These are phyloP conservation scores for Brienomyrus brachyistius DNA, from an alignment of 2,113 vertebrate genomes.

Conservation along the genomic window DNA sequence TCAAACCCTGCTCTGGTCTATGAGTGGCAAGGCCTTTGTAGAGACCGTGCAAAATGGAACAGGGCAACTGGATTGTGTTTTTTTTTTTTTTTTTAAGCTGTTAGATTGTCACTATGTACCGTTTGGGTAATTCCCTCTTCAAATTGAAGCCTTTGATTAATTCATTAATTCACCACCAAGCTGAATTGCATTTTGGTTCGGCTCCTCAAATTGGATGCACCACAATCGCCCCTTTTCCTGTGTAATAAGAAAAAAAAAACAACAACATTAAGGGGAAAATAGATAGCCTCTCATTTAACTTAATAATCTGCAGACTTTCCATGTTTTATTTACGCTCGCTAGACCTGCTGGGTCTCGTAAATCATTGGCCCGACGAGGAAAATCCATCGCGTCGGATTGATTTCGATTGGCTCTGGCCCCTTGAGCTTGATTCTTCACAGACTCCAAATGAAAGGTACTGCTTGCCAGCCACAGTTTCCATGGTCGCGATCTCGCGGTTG, in stretches of 20 bases:
- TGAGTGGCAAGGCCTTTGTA: conserved; percentile 43
- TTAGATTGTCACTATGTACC: conserved; percentile 51
- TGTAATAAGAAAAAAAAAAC: conserved; percentile 43
- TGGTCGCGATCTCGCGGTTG: neutral
- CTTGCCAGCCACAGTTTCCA: conserved; percentile 46
- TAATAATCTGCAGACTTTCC: conserved; percentile 57
- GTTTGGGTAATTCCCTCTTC: conserved; percentile 34
- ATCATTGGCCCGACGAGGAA: conserved; percentile 52
- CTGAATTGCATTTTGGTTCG: conserved; percentile 50
- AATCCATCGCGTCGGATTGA: conserved; percentile 51
- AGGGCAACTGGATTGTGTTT: conserved; percentile 56
- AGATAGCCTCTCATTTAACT: conserved; percentile 51
- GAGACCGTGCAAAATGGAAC: conserved; percentile 51
- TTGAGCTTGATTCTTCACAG: conserved; percentile 43
- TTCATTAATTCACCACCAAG: conserved; percentile 61
- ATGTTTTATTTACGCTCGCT: conserved; percentile 62
- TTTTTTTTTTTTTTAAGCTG: conserved; percentile 52
- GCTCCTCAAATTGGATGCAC: conserved; percentile 51
- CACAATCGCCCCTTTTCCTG: conserved; percentile 41
- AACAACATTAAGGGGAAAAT: conserved; percentile 49
- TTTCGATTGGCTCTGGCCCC: conserved; percentile 43
- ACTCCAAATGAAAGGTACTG: conserved; percentile 48
- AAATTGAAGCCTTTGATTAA: conserved; percentile 52
- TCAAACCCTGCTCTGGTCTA: conserved; percentile 48
- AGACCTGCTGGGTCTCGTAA: conserved; percentile 48